phyloP scores from a whole-genome alignment of 2,888 invertebrate species.

The Himalopsyche tibetana region DNA sequence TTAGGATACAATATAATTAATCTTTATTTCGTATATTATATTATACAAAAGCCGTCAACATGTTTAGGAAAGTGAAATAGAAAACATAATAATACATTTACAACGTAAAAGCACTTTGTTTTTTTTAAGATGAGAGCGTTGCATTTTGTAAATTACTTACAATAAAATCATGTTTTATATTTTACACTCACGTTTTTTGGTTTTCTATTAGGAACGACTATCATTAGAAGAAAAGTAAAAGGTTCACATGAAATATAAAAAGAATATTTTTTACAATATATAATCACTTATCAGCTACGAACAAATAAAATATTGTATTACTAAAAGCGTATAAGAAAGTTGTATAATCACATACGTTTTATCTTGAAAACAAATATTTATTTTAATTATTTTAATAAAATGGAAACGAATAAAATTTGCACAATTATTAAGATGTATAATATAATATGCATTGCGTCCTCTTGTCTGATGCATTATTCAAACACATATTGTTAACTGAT shows the following conservation, averaged over 20 bases:
- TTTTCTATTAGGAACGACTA: not conserved
- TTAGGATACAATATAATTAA: not conserved
- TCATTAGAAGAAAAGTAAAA: constrained; percentile 37
- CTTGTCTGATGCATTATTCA: not conserved
- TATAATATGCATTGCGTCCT: not conserved
- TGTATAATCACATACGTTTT: not conserved
- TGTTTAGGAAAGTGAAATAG: not conserved
- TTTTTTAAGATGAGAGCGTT: too few species aligned
- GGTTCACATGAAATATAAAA: not conserved
- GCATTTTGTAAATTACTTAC: too few species aligned
- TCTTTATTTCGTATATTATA: not conserved
- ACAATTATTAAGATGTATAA: too few species aligned
- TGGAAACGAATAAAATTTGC: too few species aligned
- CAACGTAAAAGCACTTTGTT: too few species aligned
- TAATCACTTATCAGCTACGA: too few species aligned
- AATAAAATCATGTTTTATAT: not conserved
- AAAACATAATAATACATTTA: not conserved
- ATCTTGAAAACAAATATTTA: too few species aligned
- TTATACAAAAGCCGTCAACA: not conserved
- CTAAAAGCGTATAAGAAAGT: not conserved
- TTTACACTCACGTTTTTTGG: constrained; percentile 8
- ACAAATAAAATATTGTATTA: too few species aligned
- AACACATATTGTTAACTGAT: too few species aligned
- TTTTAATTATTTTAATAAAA: too few species aligned
- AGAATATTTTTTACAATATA: not conserved